These are phyloP conservation scores for Acromyrmex heyeri DNA, from an alignment of 1,140 invertebrate genomes.

Conservation along the genomic window DNA sequence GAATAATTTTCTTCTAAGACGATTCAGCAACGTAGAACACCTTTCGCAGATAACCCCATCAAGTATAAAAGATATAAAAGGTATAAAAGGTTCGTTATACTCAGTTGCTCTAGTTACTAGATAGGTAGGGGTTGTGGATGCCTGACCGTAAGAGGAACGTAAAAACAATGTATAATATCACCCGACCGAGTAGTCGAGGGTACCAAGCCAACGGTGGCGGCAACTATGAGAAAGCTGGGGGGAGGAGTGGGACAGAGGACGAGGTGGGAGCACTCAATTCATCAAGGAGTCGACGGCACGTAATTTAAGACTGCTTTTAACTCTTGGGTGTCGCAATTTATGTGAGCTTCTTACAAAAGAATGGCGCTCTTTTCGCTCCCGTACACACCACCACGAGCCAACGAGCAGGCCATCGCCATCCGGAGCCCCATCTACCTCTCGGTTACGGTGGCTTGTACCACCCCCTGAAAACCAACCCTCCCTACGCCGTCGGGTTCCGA, in stretches of 20 bases:
- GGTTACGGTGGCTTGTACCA: conserved; percentile 69
- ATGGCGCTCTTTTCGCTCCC: conserved; percentile 82
- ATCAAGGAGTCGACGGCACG: conserved; percentile 86
- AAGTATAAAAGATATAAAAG: conserved; percentile 57
- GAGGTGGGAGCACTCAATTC: conserved; percentile 86
- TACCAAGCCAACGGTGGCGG: conserved; percentile 49
- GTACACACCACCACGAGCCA: conserved; percentile 73
- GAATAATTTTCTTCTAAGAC: neutral
- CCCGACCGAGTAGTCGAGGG: conserved; percentile 56
- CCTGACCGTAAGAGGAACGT: conserved; percentile 66
- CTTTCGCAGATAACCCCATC: conserved; percentile 19
- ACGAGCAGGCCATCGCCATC: conserved; percentile 66
- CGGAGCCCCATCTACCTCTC: conserved; percentile 62
- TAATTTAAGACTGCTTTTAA: conserved; percentile 88
- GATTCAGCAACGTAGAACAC: neutral
- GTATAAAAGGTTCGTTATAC: conserved; percentile 74
- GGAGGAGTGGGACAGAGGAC: conserved; percentile 35
- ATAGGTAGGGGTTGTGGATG: conserved; percentile 66
- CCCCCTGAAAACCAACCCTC: conserved; percentile 62
- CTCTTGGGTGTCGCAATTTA: conserved; percentile 87
- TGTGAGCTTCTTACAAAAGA: conserved; percentile 87
- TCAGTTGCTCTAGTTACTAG: conserved; percentile 79
- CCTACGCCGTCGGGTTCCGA: conserved; percentile 10
- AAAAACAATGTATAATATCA: conserved; percentile 83
- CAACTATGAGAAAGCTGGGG: conserved; percentile 33